phyloP scores from a whole-genome alignment of 2,888 invertebrate genomes.

The Xylophagus ater region DNA sequence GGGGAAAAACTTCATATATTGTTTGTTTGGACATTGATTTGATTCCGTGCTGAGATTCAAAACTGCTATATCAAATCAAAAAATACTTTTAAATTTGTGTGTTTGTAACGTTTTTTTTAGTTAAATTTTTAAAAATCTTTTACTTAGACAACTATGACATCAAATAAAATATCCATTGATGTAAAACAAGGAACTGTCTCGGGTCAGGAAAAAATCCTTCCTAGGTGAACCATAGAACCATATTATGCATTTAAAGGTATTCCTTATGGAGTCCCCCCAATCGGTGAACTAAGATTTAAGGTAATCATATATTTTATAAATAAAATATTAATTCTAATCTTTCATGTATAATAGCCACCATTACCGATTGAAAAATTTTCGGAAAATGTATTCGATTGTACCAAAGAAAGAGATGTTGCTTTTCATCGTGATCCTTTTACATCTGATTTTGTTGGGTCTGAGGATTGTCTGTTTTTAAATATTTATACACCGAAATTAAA shows the following conservation, averaged over 20 bases:
- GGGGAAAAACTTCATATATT: no score
- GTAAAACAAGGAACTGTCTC: conserved; percentile 42
- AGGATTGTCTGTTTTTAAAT: neutral
- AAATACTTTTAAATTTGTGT: no score
- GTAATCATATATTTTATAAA: no score
- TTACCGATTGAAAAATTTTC: conserved; percentile 28
- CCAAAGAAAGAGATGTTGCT: conserved; percentile 27
- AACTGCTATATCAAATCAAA: no score
- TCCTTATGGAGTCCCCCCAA: conserved; percentile 47
- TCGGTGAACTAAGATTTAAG: conserved; percentile 37
- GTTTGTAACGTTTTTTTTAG: no score
- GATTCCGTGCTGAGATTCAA: no score
- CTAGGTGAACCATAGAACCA: conserved; percentile 33
- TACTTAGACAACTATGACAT: no score
- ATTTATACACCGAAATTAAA: neutral
- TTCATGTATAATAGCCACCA: conserved; percentile 26
- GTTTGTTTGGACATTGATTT: no score
- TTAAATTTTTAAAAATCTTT: no score
- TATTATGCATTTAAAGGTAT: conserved; percentile 44
- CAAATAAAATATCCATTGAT: conserved; percentile 22
- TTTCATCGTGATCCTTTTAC: conserved; percentile 29
- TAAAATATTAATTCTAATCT: neutral
- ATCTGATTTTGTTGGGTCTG: conserved; percentile 24
- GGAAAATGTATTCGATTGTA: conserved; percentile 29
- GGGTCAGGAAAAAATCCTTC: conserved; percentile 36